Evolutionary conservation across 2,113 vertebrate species (phyloP).

Genomic region (Plecotus auritus): DNA sequence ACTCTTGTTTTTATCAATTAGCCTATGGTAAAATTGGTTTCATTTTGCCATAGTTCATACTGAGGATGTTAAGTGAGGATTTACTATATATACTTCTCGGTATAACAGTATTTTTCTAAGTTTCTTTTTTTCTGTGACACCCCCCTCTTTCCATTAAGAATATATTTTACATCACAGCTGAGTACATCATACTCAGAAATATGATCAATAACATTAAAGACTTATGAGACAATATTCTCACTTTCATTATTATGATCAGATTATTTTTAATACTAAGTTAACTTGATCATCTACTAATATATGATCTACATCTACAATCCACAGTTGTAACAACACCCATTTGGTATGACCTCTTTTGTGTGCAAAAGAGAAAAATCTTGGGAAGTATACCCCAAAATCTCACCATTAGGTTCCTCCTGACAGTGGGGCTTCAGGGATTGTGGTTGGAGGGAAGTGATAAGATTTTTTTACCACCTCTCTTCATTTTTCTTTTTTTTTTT

Average conservation of each 20-base stretch:
- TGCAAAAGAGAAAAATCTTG: background rate
- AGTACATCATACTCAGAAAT: background rate
- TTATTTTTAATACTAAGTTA: constrained; percentile 5
- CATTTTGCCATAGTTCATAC: background rate
- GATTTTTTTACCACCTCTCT: background rate
- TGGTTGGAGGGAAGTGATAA: background rate
- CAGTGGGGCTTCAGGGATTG: background rate
- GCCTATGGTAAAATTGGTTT: background rate
- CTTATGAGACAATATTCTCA: background rate
- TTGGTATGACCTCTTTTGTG: background rate
- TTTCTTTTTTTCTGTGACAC: background rate
- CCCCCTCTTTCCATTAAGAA: background rate
- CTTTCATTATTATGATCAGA: background rate
- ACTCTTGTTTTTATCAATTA: background rate
- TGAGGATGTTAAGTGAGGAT: background rate
- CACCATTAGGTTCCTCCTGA: background rate
- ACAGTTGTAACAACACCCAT: background rate
- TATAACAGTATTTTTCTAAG: background rate
- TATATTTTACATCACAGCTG: background rate
- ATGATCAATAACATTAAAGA: background rate
- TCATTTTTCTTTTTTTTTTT: background rate
- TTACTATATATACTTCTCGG: background rate
- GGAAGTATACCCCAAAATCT: background rate
- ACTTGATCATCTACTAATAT: background rate
- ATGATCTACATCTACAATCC: background rate